Percentiles rank a stretch among this genome's conserved stretches.
These are phyloP conservation scores for Drosophila merina DNA, from an alignment of 2,888 invertebrate genomes.

Conservation along the genomic window DNA sequence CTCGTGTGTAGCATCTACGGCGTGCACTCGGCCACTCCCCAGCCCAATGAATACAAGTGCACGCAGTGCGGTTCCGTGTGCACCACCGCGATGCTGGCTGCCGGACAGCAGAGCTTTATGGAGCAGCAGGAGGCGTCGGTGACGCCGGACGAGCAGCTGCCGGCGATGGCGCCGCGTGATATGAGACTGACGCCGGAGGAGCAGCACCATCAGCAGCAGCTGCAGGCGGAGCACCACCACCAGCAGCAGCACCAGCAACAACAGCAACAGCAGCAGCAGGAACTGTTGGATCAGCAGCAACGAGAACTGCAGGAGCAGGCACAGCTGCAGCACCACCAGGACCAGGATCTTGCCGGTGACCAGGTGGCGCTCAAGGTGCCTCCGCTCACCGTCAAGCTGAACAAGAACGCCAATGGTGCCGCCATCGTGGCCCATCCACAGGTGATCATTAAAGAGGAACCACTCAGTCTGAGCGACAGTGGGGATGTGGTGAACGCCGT, in stretches of 20 bases:
- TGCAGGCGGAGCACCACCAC: constrained; percentile 65
- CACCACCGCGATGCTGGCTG: constrained; percentile 72
- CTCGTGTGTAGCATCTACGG: constrained; percentile 82
- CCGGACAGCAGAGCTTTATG: constrained; percentile 75
- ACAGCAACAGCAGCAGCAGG: constrained; percentile 62
- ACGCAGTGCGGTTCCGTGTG: constrained; percentile 81
- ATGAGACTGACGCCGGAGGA: constrained; percentile 79
- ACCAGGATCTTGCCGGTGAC: constrained; percentile 60
- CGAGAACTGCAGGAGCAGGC: constrained; percentile 50
- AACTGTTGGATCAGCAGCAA: constrained; percentile 62
- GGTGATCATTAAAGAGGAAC: constrained; percentile 82
- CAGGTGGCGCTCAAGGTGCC: constrained; percentile 79
- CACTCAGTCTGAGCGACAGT: constrained; percentile 74
- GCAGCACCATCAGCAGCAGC: constrained; percentile 73
- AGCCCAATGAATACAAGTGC: constrained; percentile 82
- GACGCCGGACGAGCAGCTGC: constrained; percentile 76
- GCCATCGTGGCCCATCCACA: constrained; percentile 77
- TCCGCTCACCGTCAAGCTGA: constrained; percentile 81
- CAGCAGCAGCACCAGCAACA: constrained; percentile 66
- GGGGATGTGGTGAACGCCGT: constrained; percentile 71
- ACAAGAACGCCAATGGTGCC: constrained; percentile 79
- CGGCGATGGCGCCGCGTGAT: constrained; percentile 78
- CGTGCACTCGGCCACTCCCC: constrained; percentile 78
- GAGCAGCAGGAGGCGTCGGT: constrained; percentile 79
- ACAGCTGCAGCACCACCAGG: constrained; percentile 56